Conservation (phyloP, 2,113 vertebrate genomes). For the Cochlearius cochlearius region DNA sequence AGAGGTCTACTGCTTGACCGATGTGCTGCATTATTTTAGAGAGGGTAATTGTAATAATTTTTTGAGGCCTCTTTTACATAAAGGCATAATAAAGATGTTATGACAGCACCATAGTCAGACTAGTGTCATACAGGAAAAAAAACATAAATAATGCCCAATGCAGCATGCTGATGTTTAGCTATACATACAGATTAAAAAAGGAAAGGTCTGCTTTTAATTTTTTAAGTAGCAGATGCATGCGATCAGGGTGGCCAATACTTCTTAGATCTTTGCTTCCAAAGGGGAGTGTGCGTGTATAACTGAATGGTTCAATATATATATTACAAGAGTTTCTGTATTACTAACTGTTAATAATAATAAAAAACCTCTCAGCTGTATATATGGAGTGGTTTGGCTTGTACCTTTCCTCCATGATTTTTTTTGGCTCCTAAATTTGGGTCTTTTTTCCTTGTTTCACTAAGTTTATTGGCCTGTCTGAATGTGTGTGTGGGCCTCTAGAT, state of each 20-base stretch:
- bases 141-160: neutral
- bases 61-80: neutral
- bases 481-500: neutral
- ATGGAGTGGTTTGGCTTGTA: neutral
- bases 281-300: rapidly evolving
- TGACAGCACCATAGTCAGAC: neutral
- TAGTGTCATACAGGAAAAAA: neutral
- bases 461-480: neutral
- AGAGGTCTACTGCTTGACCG: neutral
- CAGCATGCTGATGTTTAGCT: neutral
- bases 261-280: neutral
- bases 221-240: neutral
- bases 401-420: neutral
- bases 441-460: neutral
- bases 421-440: neutral
- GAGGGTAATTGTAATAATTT: neutral
- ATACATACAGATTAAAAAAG: neutral
- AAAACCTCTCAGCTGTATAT: neutral
- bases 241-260: neutral
- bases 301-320: neutral
- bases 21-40: neutral
- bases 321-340: neutral
- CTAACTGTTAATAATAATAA: neutral
- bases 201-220: neutral
- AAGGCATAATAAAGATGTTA: neutral